These are phyloP conservation scores for Hexactinellida sp. DNA, from an alignment of 37 sponge, comb jelly and placozoan species.

Conservation along the genomic window DNA sequence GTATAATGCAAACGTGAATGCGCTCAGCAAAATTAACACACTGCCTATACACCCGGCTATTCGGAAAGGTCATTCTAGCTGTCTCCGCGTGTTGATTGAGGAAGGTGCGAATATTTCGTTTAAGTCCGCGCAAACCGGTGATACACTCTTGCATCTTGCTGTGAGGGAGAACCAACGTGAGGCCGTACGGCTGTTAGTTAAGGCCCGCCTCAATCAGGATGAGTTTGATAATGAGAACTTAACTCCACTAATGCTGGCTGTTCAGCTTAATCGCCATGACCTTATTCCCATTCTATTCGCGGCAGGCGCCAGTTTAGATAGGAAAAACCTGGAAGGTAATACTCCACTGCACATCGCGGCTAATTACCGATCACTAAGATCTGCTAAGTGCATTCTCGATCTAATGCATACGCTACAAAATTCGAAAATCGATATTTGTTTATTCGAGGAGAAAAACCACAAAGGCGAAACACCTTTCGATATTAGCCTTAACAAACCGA, in stretches of 20 bases:
- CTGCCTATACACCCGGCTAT: neutral
- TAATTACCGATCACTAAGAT: neutral
- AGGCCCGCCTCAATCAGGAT: neutral
- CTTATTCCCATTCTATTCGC: slow-evolving; percentile 5
- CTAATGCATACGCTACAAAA: neutral
- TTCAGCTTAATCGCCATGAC: neutral
- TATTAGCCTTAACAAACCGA: neutral
- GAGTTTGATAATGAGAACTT: neutral
- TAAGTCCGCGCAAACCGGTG: neutral
- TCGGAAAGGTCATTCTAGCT: neutral
- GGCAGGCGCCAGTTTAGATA: neutral
- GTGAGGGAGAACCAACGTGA: slow-evolving; percentile 13
- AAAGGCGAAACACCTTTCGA: neutral
- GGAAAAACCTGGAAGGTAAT: neutral
- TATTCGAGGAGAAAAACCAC: neutral
- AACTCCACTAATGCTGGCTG: slow-evolving; percentile 4
- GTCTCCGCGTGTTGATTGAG: neutral
- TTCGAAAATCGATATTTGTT: neutral
- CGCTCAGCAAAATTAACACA: neutral
- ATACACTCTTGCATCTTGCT: neutral
- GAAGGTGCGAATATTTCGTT: neutral
- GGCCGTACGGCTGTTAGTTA: neutral
- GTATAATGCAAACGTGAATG: neutral
- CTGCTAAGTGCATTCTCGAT: slow-evolving; percentile 12
- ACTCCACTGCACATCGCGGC: neutral